Percentiles rank a stretch among this genome's conserved stretches.
Evolutionary conservation across 2,797 vertebrate species (phyloP).

Genomic region (Crocodylus rhombifer): DNA sequence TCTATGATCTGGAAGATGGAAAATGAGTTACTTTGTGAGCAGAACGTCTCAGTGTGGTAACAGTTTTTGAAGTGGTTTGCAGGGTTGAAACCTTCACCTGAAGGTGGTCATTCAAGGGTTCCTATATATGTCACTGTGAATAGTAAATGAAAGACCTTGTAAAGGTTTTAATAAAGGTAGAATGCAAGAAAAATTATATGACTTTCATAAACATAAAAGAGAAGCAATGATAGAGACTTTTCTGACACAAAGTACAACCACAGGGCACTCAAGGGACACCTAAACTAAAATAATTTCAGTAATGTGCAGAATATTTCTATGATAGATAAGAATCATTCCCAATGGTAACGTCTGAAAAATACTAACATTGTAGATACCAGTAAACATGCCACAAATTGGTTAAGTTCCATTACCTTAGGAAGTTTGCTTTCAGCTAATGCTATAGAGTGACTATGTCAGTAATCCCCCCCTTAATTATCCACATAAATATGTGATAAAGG

Average conservation of each 20-base stretch:
- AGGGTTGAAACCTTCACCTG: conserved; percentile 2
- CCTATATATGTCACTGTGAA: conserved; percentile 39
- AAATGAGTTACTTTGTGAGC: not conserved
- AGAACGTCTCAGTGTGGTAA: not conserved
- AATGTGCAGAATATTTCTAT: conserved; percentile 63
- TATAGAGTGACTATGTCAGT: conserved; percentile 58
- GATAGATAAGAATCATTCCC: conserved; percentile 38
- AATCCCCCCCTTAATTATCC: conserved; percentile 39
- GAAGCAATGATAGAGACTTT: conserved; percentile 63
- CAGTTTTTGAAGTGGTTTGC: not conserved
- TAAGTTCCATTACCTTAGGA: conserved; percentile 65
- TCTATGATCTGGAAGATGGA: too few species aligned
- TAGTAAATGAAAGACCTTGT: conserved; percentile 30
- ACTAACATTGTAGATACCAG: not conserved
- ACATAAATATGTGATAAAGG: not conserved
- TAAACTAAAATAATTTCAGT: conserved; percentile 57
- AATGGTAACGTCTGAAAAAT: conserved; percentile 31
- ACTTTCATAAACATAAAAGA: conserved; percentile 66
- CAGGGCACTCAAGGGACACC: conserved; percentile 51
- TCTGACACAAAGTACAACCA: conserved; percentile 41
- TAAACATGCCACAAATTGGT: conserved; percentile 5
- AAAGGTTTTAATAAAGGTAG: conserved; percentile 51
- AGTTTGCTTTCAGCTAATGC: conserved; percentile 58
- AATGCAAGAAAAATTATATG: conserved; percentile 49
- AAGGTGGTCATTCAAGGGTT: conserved; percentile 38